phyloP scores from a whole-genome alignment of 2,113 vertebrate species.

The Erpornis zantholeuca region DNA sequence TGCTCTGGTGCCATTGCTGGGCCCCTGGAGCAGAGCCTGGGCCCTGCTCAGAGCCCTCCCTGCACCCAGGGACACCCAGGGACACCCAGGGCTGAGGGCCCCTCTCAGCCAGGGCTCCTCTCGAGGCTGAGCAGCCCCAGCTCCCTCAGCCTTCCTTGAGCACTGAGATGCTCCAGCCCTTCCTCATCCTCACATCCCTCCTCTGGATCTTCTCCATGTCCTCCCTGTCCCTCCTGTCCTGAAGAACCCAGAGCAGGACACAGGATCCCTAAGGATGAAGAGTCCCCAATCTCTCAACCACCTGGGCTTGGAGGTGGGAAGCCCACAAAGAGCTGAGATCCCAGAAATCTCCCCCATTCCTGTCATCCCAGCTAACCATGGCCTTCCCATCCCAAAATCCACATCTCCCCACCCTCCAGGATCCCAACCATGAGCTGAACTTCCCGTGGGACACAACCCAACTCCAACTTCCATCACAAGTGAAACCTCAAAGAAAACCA shows the following conservation, averaged over 20 bases:
- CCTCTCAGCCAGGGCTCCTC: no score
- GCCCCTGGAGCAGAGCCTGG: no score
- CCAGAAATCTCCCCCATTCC: neutral
- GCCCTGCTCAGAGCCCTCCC: no score
- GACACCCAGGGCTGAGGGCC: no score
- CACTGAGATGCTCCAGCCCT: neutral
- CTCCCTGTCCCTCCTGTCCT: neutral
- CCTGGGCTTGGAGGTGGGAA: neutral
- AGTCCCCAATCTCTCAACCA: neutral
- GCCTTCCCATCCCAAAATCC: neutral
- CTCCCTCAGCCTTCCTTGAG: neutral
- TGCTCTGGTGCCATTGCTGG: no score
- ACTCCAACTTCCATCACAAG: neutral
- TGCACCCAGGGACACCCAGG: no score
- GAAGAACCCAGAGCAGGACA: neutral
- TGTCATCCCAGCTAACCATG: neutral
- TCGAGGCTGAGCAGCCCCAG: no score
- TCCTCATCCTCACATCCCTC: neutral
- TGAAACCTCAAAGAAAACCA: neutral
- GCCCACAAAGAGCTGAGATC: neutral
- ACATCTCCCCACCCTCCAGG: neutral
- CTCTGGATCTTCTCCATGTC: neutral
- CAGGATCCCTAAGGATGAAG: neutral
- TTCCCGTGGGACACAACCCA: neutral
- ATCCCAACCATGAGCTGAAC: rapidly evolving